Base-by-base conservation (phyloP, 2,797 vertebrate species). In the Chromobotia macracanthus region DNA sequence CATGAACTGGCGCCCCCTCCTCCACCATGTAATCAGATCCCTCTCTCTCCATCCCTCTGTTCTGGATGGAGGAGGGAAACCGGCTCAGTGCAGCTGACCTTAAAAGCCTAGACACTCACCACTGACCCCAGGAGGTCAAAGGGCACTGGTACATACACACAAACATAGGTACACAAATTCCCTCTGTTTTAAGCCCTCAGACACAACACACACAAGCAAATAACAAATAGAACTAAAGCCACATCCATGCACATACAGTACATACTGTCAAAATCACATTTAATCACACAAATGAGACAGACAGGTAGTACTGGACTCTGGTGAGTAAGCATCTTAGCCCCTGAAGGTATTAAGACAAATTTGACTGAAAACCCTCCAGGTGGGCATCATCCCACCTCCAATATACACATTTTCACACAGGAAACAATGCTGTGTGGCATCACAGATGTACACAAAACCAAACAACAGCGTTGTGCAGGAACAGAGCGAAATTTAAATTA, bases 81-180 rank as follows among this genome's bases (percentile, higher is more conserved):
- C 84, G 87, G 84, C 83, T 60, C 80, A 84, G 81, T 77, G 67
- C 82, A 83, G 77, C 79, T 89, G 89, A 91, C 90, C 89, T 71
- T 61, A 75, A 75, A 51, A 53, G 84, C 83, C 80, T 86, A 89
- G 88, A 88, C 88, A 85, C 87, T 88, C 86, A 87, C 88, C 80
- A 81, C 86, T 87, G 84, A 83, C 87, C 87, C 87, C 82, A 1
- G 65, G 77, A 83, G 90, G 89, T 89, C 88, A 87, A 3, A 56
- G 84, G 78, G 76, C 81, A 86, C 84, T 69, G 31, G 28, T 44
- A 72, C 68, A 60, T 56, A 83, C 74, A 77, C 77, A 79, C 65
- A 8, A 48, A 12, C 65, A 69, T 60, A 66, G 35, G 15, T 28
- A 72, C 41, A 38, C 19, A n/a, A 78, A 25, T 56, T 16, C 60